Evolutionary conservation across 2,797 vertebrate species (phyloP), one percentile per base, ranked within the genome.

Genomic region (Melanotaenia pygmaea): DNA sequence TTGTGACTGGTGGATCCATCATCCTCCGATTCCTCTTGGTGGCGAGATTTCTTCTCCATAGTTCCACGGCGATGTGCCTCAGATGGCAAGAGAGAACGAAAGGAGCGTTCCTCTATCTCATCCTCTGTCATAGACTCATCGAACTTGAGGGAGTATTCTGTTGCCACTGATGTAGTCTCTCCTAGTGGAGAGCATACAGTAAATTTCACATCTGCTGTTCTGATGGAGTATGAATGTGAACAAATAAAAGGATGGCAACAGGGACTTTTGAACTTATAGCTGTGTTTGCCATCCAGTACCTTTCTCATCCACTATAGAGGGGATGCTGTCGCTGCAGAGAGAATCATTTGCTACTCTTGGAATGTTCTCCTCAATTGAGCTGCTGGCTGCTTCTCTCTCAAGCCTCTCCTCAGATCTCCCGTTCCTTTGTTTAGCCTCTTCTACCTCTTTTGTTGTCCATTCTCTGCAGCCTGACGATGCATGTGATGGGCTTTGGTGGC

Each of bases 71-170:
- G 96, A 85, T 99, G 98, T 8, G 96, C 96, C 83, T 99, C 97
- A 16, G 97, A 99, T 0, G 98, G 97, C 43, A 99, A 88, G 77
- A 99, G 93, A 64, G 97, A 98, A 35, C 97, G 95, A 74, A 99
- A 99, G 4, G 97, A 99, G 57, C 94, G 96, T 80, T 99, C 97
- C 73, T 98, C 97, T 43, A 97, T 96, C 78, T 98, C 97, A 70
- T 99, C 97, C 87, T 99, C 97, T 9, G 97, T 98, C 95, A 98
- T 96, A 7, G 97, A 98, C 86, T 98, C 97, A 65, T 98, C 98
- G 83, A 98, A 97, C 92, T 98, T 98, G 26, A 96, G 84, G 18
- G 97, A 99, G 91, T 95, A 97, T 67, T 98, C 96, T 58, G 96
- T 98, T 78, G 94, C 95, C 73, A 96, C 60, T 10, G 97, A 98